Percentiles rank a stretch among this genome's conserved stretches.
These are phyloP conservation scores for Agriopis aurantiaria DNA, from an alignment of 2,888 invertebrate species.

Conservation along the genomic window DNA sequence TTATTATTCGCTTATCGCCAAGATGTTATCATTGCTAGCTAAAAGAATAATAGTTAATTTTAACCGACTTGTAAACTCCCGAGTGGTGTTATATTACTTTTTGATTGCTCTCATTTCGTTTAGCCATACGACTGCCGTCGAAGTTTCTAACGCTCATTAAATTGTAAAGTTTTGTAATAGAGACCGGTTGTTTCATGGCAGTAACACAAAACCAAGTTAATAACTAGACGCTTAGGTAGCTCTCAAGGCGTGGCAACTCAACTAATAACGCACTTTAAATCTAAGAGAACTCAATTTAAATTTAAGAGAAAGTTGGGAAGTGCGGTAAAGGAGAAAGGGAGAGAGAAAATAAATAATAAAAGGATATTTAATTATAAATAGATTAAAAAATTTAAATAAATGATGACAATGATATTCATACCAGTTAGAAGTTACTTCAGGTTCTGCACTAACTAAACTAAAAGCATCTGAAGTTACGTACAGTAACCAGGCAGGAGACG, in stretches of 20 bases:
- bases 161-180: conserved; percentile 26
- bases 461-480: not conserved
- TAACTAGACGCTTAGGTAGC: not conserved
- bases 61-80: conserved; percentile 39
- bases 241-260: not conserved
- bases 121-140: conserved; percentile 24
- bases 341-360: too few species aligned
- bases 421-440: not conserved
- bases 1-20: not conserved
- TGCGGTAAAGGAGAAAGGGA: too few species aligned
- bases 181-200: not conserved
- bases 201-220: not conserved
- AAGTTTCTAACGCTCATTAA: conserved; percentile 30
- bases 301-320: too few species aligned
- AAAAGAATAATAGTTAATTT: conserved; percentile 24
- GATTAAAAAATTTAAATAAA: too few species aligned
- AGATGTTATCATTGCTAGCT: conserved; percentile 2
- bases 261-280: not conserved
- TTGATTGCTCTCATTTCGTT: conserved; percentile 55
- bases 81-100: conserved; percentile 64
- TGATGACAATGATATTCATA: too few species aligned
- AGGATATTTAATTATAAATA: too few species aligned
- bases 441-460: not conserved
- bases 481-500: not conserved
- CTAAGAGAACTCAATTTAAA: too few species aligned